Evolutionary conservation across 2,797 vertebrate species (phyloP).

Genomic region (Chloroceryle inda): DNA sequence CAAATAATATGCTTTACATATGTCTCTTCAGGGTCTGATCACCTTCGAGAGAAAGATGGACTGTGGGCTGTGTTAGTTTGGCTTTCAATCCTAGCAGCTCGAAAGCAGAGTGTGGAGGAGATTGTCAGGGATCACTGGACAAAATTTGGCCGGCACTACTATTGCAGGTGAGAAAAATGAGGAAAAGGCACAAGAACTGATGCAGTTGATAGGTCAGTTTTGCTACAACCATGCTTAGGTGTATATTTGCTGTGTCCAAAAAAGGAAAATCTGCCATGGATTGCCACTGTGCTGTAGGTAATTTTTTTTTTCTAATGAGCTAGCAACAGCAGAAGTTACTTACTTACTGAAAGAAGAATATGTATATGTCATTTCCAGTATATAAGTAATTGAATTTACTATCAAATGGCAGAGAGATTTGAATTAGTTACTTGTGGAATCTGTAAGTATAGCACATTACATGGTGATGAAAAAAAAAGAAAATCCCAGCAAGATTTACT

Average conservation of each 20-base stretch:
- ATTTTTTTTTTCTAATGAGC: background rate
- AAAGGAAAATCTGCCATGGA: background rate
- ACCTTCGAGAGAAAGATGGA: conserved; percentile 97
- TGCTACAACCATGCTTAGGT: background rate
- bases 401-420: background rate
- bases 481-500: background rate
- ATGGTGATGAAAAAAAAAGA: background rate
- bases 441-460: background rate
- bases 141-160: conserved; percentile 95
- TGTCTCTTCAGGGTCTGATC: conserved; percentile 90
- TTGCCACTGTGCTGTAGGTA: background rate
- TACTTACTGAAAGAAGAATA: background rate
- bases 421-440: background rate
- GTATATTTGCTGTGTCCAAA: background rate
- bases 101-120: conserved; percentile 93
- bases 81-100: conserved; percentile 93
- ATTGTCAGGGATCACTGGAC: conserved; percentile 96
- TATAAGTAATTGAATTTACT: background rate
- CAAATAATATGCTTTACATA: background rate
- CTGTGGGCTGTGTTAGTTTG: conserved; percentile 96
- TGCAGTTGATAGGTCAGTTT: background rate
- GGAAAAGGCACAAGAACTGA: background rate
- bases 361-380: background rate
- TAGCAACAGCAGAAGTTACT: background rate
- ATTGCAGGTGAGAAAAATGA: conserved; percentile 89